phyloP scores from a whole-genome alignment of 35 echinoderm and acorn worm genomes.

The Amphiura filiformis region DNA sequence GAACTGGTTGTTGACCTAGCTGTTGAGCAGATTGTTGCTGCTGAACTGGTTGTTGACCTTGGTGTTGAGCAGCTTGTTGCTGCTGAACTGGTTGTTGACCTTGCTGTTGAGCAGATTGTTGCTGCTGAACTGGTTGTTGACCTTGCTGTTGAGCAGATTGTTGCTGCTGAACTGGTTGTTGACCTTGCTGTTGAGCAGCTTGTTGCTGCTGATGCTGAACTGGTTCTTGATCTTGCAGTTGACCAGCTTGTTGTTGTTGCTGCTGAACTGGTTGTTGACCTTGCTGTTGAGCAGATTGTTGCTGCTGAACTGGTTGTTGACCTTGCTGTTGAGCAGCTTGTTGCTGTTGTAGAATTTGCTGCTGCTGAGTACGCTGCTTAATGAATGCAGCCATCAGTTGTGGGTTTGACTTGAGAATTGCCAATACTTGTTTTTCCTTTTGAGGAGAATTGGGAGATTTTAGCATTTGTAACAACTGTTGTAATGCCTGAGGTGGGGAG shows the following conservation, averaged over 20 bases:
- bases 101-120: slow-evolving; percentile 62
- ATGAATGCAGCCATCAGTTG: slow-evolving; percentile 91
- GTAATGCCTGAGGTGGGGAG: slow-evolving; percentile 61
- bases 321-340: slow-evolving; percentile 45
- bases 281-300: slow-evolving; percentile 38
- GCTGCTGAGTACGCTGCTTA: slow-evolving; percentile 79
- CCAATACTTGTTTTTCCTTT: slow-evolving; percentile 85
- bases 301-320: slow-evolving; percentile 24
- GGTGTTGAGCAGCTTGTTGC: too few species aligned
- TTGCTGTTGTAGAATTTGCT: slow-evolving; percentile 60
- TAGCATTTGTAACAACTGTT: slow-evolving; percentile 82
- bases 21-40: too few species aligned
- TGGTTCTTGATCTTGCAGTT: slow-evolving; percentile 39
- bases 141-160: too few species aligned
- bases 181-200: slow-evolving; percentile 24
- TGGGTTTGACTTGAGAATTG: slow-evolving; percentile 89
- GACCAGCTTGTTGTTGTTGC: slow-evolving; percentile 59
- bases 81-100: slow-evolving; percentile 1
- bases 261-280: slow-evolving; percentile 25
- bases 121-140: too few species aligned
- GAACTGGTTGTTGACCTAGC: too few species aligned
- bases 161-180: too few species aligned
- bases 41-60: too few species aligned
- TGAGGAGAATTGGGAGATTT: slow-evolving; percentile 61
- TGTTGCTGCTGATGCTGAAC: slow-evolving; percentile 45